A percentile compares a stretch with the other conserved stretches of the same genome.
phyloP scores from a whole-genome alignment of 1,140 invertebrate species.

The Drosophila bifasciata region DNA sequence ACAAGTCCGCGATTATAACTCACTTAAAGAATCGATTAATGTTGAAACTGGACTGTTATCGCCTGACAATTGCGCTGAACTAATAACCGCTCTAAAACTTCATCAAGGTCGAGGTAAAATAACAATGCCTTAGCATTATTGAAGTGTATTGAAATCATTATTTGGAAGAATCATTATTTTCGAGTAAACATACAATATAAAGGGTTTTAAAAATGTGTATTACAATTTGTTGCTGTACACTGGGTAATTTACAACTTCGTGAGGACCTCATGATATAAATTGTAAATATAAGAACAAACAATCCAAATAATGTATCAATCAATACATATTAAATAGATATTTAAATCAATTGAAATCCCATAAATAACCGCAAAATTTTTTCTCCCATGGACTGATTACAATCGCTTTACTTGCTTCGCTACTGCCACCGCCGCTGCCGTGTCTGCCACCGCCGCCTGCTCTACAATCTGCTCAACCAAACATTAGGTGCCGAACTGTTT shows the following conservation, averaged over 20 bases:
- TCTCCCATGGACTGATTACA: constrained; percentile 10
- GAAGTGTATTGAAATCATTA: too few relatives aligned
- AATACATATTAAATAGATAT: too few relatives aligned
- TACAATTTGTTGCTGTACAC: too few relatives aligned
- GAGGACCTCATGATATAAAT: too few relatives aligned
- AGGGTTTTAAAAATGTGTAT: too few relatives aligned
- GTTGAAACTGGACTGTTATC: constrained; percentile 87
- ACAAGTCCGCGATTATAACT: constrained; percentile 88
- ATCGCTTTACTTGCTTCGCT: constrained; percentile 26
- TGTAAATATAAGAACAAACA: too few relatives aligned
- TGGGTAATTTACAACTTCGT: too few relatives aligned
- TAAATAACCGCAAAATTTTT: constrained; percentile 16
- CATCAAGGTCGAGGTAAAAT: constrained; percentile 90
- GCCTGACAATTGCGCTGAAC: constrained; percentile 89
- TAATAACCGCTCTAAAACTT: constrained; percentile 91
- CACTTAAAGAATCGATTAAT: constrained; percentile 86
- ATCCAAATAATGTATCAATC: too few relatives aligned
- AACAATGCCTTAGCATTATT: not conserved
- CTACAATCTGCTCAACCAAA: constrained; percentile 22
- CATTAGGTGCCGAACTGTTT: constrained; percentile 92
- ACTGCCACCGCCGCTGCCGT: constrained; percentile 3
- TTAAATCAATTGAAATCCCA: too few relatives aligned
- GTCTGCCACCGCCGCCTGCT: constrained; percentile 7
- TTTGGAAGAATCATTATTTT: too few relatives aligned
- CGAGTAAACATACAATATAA: too few relatives aligned